Conservation (phyloP, 2,888 invertebrate species). For the Pollenia angustigena region DNA sequence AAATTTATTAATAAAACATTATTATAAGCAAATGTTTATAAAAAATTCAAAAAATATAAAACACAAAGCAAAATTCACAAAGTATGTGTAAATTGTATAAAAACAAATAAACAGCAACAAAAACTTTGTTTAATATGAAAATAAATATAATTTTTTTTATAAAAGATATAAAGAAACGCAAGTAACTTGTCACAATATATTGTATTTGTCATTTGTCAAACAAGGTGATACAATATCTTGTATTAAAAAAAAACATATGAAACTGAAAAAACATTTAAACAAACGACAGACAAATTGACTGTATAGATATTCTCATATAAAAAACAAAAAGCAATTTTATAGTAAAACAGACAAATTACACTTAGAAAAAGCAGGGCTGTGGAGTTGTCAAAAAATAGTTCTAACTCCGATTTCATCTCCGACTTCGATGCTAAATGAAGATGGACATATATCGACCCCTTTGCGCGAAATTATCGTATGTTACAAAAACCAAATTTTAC, state of each 20-base stretch:
- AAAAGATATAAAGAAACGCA: conserved; percentile 75
- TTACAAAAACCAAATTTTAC: no score
- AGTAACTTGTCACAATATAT: conserved; percentile 84
- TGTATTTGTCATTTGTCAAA: conserved; percentile 84
- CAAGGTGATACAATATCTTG: conserved; percentile 74
- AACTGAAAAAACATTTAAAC: conserved; percentile 49
- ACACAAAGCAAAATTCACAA: conserved; percentile 29
- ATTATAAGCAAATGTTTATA: conserved; percentile 41
- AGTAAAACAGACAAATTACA: background rate
- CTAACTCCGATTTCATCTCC: no score
- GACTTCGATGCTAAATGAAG: no score
- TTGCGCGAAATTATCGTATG: no score
- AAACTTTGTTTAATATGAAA: conserved; percentile 22
- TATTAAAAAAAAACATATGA: conserved; percentile 41
- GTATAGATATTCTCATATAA: conserved; percentile 4
- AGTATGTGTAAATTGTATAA: conserved; percentile 56
- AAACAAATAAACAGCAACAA: conserved; percentile 21
- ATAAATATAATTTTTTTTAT: conserved; percentile 35
- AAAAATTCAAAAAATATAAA: conserved; percentile 72
- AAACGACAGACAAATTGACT: background rate
- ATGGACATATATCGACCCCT: no score
- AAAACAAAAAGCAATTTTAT: background rate
- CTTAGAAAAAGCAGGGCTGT: no score
- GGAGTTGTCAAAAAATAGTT: no score
- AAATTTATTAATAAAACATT: conserved; percentile 73